These are phyloP conservation scores for Phataginus tricuspis DNA, from an alignment of 2,797 vertebrate species.

Conservation along the genomic window DNA sequence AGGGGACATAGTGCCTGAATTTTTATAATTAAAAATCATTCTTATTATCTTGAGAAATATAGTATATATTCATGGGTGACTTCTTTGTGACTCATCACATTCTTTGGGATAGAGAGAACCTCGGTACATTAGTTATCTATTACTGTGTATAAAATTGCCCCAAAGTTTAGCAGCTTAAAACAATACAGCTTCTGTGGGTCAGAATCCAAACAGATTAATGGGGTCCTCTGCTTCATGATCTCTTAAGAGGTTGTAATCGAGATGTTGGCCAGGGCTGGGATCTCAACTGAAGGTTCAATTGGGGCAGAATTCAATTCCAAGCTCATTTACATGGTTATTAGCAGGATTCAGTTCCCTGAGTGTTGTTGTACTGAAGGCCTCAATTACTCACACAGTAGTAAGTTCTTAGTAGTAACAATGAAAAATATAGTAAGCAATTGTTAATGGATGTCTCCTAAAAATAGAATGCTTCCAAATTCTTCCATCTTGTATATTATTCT, in stretches of 20 bases:
- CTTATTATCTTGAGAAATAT: background rate
- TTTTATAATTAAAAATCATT: background rate
- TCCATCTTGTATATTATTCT: background rate
- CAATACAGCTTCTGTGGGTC: background rate
- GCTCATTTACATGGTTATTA: background rate
- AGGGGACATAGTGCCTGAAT: background rate
- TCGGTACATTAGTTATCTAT: background rate
- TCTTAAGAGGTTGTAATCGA: background rate
- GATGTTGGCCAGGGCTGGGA: background rate
- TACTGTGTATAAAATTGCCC: background rate
- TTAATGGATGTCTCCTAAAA: background rate
- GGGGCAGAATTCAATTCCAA: background rate
- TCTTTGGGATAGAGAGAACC: background rate
- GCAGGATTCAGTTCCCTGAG: background rate
- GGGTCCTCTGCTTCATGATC: background rate
- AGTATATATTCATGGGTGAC: background rate
- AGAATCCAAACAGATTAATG: background rate
- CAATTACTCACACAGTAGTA: background rate
- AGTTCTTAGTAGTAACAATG: conserved; percentile 7
- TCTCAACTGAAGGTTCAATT: background rate
- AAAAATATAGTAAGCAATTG: background rate
- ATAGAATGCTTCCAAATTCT: conserved; percentile 14
- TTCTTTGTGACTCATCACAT: background rate
- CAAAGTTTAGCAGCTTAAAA: background rate
- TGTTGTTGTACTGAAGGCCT: background rate